Percentiles rank a stretch among this genome's conserved stretches.
These are phyloP conservation scores for Pampus argenteus DNA, from an alignment of 2,797 vertebrate genomes.

Conservation along the genomic window DNA sequence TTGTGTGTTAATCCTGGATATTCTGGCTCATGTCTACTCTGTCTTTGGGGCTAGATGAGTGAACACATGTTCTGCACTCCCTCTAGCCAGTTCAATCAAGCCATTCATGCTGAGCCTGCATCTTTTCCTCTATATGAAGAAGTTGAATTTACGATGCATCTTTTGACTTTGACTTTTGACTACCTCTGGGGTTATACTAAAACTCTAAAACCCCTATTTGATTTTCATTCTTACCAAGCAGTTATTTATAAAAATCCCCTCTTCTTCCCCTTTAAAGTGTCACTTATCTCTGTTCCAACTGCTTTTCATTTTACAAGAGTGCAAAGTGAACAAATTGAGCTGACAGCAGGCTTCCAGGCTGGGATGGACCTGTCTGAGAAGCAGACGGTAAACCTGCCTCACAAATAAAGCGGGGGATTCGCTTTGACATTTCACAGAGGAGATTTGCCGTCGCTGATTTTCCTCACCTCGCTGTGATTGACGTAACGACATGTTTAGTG, in stretches of 20 bases:
- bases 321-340: conserved; percentile 32
- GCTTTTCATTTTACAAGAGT: conserved; percentile 27
- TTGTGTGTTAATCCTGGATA: conserved; percentile 34
- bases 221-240: conserved; percentile 18
- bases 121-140: conserved; percentile 16
- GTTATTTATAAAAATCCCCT: conserved; percentile 13
- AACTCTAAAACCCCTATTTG: conserved; percentile 11
- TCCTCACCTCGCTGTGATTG: conserved; percentile 43
- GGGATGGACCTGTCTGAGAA: conserved; percentile 2
- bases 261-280: conserved; percentile 1
- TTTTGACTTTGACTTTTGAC: conserved; percentile 13
- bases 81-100: conserved; percentile 25
- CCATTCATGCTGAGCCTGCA: conserved; percentile 2
- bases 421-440: conserved; percentile 60
- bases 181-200: not conserved
- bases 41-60: conserved; percentile 6
- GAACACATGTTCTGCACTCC: conserved; percentile 21
- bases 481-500: conserved; percentile 41
- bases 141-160: conserved; percentile 32
- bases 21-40: conserved; percentile 49
- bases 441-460: conserved; percentile 61
- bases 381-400: conserved; percentile 14
- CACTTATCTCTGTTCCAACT: not conserved
- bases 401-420: conserved; percentile 48
- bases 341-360: conserved; percentile 28